Evolutionary conservation across 2,888 invertebrate genomes (phyloP), one percentile per base, ranked within the genome.

Genomic region (Drosophila emarginata): DNA sequence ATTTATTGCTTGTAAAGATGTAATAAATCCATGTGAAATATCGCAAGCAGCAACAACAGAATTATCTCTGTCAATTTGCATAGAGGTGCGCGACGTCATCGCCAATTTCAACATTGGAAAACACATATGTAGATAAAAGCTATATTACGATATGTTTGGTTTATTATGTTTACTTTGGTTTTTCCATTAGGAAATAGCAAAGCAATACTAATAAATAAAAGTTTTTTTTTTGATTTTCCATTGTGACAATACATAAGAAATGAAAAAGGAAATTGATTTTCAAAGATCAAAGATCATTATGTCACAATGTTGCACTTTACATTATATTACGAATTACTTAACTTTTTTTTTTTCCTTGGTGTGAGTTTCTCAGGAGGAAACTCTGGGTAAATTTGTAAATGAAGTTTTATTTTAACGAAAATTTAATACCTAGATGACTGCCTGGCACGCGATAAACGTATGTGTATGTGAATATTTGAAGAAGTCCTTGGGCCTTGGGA

Each of bases 81-180:
- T 87, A 88, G 63, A 61, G 56, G 39, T 9, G 2, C 9, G 14
- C 64, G 73, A 71, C 89, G 81, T 82, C 81, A 82, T 88, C 81
- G 81, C 62, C 69, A 57, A 56, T 83, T 86, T 66, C 40, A 52
- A 76, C 61, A 72, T 54, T 50, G 51, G 23, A 60, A 40, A 14
- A 7, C 36, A 51, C 54, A 74, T 56, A 59, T 28, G 36, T 54
- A 18, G 74, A 74, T 56, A 60, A 60, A 45, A 61, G 57, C 71
- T 60, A 59, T 68, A 68, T 61, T 73, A 52, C 67, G 67, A 74
- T 71, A 54, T 73, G 26, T 14, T 5, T 26, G 28, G 37, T 58
- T 23, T 57, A 63, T 45, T 59, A 15, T 72, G 64, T 59, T 59
- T 59, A 40, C 58, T 59, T 45, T 45, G 23, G 28, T 11, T 39